phyloP scores from a whole-genome alignment of 1,140 invertebrate genomes.

The Nautilus pompilius region DNA sequence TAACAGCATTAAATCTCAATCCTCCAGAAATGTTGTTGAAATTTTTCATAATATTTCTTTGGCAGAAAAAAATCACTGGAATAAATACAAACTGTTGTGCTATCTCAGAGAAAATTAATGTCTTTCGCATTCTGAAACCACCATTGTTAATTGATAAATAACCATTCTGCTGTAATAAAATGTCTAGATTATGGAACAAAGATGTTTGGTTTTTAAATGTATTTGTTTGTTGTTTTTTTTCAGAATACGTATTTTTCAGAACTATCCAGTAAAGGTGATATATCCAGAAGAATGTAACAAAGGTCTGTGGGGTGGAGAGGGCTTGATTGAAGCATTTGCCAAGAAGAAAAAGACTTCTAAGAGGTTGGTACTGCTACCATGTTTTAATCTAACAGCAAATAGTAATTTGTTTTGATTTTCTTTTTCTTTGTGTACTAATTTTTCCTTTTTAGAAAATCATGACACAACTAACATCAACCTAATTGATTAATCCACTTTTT shows the following conservation, averaged over 20 bases:
- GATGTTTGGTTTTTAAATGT: slow-evolving; percentile 3
- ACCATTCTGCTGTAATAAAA: not conserved
- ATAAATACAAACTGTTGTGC: not conserved
- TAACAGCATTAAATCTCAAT: too few relatives aligned
- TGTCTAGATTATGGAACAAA: slow-evolving; percentile 3
- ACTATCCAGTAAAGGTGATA: slow-evolving; percentile 65
- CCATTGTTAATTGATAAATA: not conserved
- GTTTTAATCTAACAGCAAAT: too few relatives aligned
- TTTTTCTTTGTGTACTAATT: too few relatives aligned
- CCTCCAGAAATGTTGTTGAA: too few relatives aligned
- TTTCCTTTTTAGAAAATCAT: too few relatives aligned
- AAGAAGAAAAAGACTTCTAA: slow-evolving; percentile 40
- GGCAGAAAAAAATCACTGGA: not conserved
- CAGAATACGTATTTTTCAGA: slow-evolving; percentile 36
- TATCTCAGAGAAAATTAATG: not conserved
- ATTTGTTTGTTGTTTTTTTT: slow-evolving; percentile 18
- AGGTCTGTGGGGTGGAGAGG: slow-evolving; percentile 96
- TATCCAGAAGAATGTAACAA: slow-evolving; percentile 77
- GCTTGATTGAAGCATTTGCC: slow-evolving; percentile 85
- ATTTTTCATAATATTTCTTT: not conserved
- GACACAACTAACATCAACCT: too few relatives aligned
- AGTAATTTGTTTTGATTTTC: too few relatives aligned
- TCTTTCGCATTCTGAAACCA: not conserved
- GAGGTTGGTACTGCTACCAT: slow-evolving; percentile 3
- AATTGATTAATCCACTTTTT: too few relatives aligned